Evolutionary conservation across 2,113 vertebrate species (phyloP).

Genomic region (Boleophthalmus pectinirostris): DNA sequence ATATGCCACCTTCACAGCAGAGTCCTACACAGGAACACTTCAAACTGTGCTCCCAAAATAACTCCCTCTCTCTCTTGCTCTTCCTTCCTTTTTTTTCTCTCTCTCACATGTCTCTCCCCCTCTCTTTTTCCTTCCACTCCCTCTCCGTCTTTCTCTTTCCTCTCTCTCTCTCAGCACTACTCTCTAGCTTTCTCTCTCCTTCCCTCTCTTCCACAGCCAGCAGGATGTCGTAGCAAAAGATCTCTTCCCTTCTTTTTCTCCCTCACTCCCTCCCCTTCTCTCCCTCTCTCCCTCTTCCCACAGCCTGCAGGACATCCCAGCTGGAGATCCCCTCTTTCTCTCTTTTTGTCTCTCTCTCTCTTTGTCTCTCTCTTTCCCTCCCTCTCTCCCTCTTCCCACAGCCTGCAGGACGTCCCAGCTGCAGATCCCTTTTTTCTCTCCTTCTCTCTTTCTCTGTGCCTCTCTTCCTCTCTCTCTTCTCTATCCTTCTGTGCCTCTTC

Average conservation of each 20-base stretch:
- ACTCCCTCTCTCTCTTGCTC: not conserved
- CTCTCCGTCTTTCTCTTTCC: too few relatives aligned
- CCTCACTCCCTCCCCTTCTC: not conserved
- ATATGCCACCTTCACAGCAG: not conserved
- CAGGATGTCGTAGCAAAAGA: not conserved
- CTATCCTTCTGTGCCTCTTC: too few relatives aligned
- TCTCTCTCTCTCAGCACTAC: too few relatives aligned
- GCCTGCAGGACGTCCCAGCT: too few relatives aligned
- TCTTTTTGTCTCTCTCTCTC: too few relatives aligned
- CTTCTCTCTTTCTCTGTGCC: too few relatives aligned
- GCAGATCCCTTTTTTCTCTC: too few relatives aligned
- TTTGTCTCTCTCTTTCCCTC: too few relatives aligned
- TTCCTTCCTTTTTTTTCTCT: not conserved
- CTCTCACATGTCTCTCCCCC: not conserved
- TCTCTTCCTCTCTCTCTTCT: too few relatives aligned
- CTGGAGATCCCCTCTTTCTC: too few relatives aligned
- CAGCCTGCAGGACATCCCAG: conserved; percentile 3
- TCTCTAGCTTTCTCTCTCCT: not conserved
- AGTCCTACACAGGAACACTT: not conserved
- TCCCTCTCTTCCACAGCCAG: conserved; percentile 2
- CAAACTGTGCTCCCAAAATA: conserved; percentile 1
- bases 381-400: too few relatives aligned
- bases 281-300: not conserved
- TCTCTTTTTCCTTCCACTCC: not conserved
- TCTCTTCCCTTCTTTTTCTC: not conserved